phyloP scores from a whole-genome alignment of 2,797 vertebrate genomes.

The Chromis chromis region DNA sequence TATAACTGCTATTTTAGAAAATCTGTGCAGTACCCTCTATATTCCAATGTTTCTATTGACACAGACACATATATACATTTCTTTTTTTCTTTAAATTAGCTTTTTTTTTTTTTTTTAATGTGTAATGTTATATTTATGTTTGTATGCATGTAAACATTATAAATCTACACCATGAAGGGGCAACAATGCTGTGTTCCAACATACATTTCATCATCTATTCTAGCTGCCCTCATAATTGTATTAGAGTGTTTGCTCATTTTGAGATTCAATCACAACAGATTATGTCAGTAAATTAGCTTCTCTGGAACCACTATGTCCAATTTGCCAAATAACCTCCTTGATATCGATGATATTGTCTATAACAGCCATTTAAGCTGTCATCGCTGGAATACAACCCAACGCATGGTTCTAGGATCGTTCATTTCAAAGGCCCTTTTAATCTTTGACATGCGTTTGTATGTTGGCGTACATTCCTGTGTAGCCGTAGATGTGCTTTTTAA shows the following conservation, averaged over 20 bases:
- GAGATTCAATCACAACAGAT: conserved; percentile 35
- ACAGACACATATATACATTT: too few species aligned
- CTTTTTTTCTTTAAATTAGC: too few species aligned
- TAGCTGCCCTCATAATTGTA: conserved; percentile 5
- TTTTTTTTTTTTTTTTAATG: too few species aligned
- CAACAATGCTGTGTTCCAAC: not conserved
- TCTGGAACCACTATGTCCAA: conserved; percentile 4
- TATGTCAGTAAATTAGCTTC: conserved; percentile 38
- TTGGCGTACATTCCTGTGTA: conserved; percentile 29
- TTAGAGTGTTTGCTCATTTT: conserved; percentile 12
- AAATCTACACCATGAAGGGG: not conserved
- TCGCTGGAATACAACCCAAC: conserved; percentile 16
- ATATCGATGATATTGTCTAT: conserved; percentile 24
- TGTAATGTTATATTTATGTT: not conserved
- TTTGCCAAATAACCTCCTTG: conserved; percentile 27
- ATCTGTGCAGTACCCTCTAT: too few species aligned
- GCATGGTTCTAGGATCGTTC: conserved; percentile 29
- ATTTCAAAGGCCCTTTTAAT: conserved; percentile 53
- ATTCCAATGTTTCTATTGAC: too few species aligned
- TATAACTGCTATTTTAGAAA: too few species aligned
- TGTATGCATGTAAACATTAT: not conserved
- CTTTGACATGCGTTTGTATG: conserved; percentile 40
- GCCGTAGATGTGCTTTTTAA: conserved; percentile 63
- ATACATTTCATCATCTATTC: not conserved
- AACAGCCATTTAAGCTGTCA: conserved; percentile 18